Base-by-base conservation (phyloP, 30 jellyfish, hydroid and myxozoan species). In the Cassiopea andromeda region DNA sequence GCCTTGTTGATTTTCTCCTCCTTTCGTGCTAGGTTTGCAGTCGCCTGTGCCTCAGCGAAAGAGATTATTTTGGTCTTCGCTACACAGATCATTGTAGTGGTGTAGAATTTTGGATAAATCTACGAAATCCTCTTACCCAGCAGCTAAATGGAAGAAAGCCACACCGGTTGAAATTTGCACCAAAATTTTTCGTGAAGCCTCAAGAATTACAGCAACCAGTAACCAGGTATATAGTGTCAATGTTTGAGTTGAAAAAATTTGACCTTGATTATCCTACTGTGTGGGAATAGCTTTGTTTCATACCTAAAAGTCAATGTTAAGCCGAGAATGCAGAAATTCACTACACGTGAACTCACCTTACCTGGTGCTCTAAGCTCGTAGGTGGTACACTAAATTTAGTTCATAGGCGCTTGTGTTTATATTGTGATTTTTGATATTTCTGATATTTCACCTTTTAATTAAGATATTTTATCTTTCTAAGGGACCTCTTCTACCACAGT, bases 11-110 rank as follows among this genome's bases (percentile, higher is more conserved):
- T 44, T 88, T 45, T 7, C 44, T 10, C 8, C 38, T 12, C 19
- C 27, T 64, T 64, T 64, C 15, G 38, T 60, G 59, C 14, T 27
- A 91, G 97, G 90, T 91, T 44, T 91, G 97, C 81, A 27, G 64
- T 76, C 94, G 98, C 67, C 90, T 96, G 2, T 87, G 72, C 67
- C 77, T 96, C 44, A 85, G 93, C 68, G 99, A 97, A 87, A 90
- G 87, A 59, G 98, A 97, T 82, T 97, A 92, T 89, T 97, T 97
- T 93, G 99, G 99, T 5, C 93, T 97, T 48, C 93, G 98, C 13
- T 90, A 81, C 85, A 92, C 81, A 46, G 90, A 91, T 80, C 96
- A 97, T 7, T 69, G 90, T 44, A 92, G 69, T 76, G 97, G 98
- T 54, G 97, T 91, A 49, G 97, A 96, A 73, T 85, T 93, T 45